Base-by-base conservation (phyloP, 1,140 invertebrate genomes). In the Drosophila erecta region DNA sequence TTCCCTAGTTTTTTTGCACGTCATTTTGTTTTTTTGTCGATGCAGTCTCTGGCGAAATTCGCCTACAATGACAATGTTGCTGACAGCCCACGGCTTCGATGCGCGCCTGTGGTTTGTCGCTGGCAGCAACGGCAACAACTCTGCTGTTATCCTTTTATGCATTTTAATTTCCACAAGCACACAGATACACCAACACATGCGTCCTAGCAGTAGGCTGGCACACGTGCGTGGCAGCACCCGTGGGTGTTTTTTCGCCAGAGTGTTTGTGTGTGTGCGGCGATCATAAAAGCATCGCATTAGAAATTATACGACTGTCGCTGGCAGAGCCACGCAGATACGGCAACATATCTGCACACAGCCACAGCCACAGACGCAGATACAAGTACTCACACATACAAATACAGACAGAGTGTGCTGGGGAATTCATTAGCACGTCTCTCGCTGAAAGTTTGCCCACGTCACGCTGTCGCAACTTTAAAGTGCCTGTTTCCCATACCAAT, bases 231-330 rank as follows among this genome's bases (percentile, higher is more conserved):
- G 65, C 58, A 73, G 81, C 61, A 80, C 81, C 81, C 81, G 62
- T 85, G 81, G 81, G 81, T 85, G 81, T 81, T 85, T 85, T 81
- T 81, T 72, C 54, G 17, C 59, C 44, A 44, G 43, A 59, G 78
- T 56, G 73, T 76, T 55, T 73, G 67, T 81, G 7, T 30, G 69
- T 83, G 73, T 66, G 69, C 44, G 20, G 53, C 81, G 67, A 76
- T 79, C 83, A 87, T 87, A 89, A 87, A 89, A 87, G 71, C 81
- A 78, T 66, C 83, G 77, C 83, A 89, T 87, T 87, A 89, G 84
- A 87, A 87, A 87, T 87, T 89, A 87, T 87, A 87, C 75, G 81
- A 79, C 81, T 83, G 65, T 76, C 79, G 58, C 60, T 64, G 77
- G 47, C 77, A 79, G 20, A 64, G 38, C 14, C 66, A 44, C 30